phyloP scores from a whole-genome alignment of 2,797 vertebrate species.

The Sebastes minor region DNA sequence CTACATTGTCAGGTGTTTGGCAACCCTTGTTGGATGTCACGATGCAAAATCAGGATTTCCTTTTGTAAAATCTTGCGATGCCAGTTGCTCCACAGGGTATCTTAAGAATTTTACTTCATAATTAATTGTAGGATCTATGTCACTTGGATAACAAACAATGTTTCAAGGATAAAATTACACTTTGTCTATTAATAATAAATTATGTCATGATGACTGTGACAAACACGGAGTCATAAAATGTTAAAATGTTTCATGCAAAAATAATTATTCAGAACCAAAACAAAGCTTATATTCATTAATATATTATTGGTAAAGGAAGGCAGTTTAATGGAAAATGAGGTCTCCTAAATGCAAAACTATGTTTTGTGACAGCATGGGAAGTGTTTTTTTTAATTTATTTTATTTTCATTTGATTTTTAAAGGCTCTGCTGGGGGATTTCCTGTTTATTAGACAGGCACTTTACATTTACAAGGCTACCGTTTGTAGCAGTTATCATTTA shows the following conservation, averaged over 20 bases:
- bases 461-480: neutral
- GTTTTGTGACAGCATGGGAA: neutral
- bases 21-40: neutral
- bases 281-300: neutral
- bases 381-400: neutral
- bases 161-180: too few relatives aligned
- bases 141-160: neutral
- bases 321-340: neutral
- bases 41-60: neutral
- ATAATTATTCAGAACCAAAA: neutral
- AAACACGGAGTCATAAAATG: neutral
- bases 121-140: neutral
- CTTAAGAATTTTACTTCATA: neutral
- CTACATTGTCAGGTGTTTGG: neutral
- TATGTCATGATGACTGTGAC: neutral
- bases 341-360: neutral
- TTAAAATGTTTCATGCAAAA: neutral
- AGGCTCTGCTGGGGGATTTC: constrained; percentile 28
- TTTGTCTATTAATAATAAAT: neutral
- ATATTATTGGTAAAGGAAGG: neutral
- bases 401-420: neutral
- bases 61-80: neutral
- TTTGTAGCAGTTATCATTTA: neutral
- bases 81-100: neutral
- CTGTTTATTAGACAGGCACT: constrained; percentile 11